Evolutionary conservation across 1,140 invertebrate species (phyloP), one percentile per base, ranked within the genome.

Genomic region (Apis mellifera): DNA sequence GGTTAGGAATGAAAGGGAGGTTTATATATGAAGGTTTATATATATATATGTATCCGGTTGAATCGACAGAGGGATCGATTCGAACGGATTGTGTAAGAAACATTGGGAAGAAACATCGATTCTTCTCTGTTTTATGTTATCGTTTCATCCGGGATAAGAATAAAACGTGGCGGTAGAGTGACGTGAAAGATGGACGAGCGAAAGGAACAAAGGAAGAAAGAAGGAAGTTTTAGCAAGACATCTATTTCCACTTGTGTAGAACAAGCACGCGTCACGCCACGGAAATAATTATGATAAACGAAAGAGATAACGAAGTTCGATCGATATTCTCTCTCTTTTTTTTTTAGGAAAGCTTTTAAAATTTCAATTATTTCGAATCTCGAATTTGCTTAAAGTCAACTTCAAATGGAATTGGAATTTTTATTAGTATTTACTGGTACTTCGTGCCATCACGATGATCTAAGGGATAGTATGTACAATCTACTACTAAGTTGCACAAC

Each of bases 211-310:
- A 52, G 50, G 13, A 84, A 48, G 77, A 15, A 42, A 21, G 21
- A 32, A 50, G 19, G 52, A 76, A 66, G 70, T 64, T 78, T 52
- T 72, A 57, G 60, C 19, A n/a, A 75, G 54, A 75, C 85, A 79
- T 82, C 83, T 78, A 85, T 83, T 74, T 65, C 86, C 86, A 87
- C 86, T 79, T 88, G 86, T 88, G 86, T 88, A 87, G 86, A 81
- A 88, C 76, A 85, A 7, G 32, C 32, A 5, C 32, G 32, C 32
- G 32, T 7, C 32, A 42, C 32, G 5, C 32, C 32, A 42, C 32
- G 32, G 32, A 42, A 42, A 7, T n/a, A 23, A 15, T 64, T 9
- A 52, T 2, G 42, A 69, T 17, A 15, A n/a, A 65, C 64, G 64
- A 59, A 19, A 42, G 32, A 42, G 4, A 42, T 5, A 5, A 42